Evolutionary conservation across 2,888 invertebrate genomes (phyloP).

Genomic region (Agrotis puta): DNA sequence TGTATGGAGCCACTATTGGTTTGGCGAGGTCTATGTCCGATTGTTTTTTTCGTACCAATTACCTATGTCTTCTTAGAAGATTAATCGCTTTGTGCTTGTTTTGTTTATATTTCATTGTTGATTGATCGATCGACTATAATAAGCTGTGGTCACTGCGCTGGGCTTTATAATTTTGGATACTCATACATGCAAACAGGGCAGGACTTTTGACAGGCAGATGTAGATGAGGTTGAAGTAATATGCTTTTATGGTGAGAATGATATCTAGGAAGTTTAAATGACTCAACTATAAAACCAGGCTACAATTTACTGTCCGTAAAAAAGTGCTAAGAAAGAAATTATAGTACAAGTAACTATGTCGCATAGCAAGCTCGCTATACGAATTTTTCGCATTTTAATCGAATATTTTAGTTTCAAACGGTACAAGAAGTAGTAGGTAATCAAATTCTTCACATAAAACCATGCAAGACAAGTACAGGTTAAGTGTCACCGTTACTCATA

Average conservation of each 20-base stretch:
- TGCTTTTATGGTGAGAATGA: background rate
- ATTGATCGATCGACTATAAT: slow-evolving; percentile 71
- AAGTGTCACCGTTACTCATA: slow-evolving; percentile 62
- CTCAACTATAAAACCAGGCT: background rate
- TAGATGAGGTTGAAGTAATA: background rate
- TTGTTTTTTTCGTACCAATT: slow-evolving; percentile 45
- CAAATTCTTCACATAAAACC: slow-evolving; percentile 41
- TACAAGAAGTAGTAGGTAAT: slow-evolving; percentile 29
- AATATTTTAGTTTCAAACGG: slow-evolving; percentile 23
- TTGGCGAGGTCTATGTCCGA: slow-evolving; percentile 46
- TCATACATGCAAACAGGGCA: background rate
- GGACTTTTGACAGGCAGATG: slow-evolving; percentile 3
- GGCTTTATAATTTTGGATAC: background rate
- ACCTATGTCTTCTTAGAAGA: slow-evolving; percentile 60
- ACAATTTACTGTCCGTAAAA: background rate
- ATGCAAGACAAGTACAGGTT: slow-evolving; percentile 42
- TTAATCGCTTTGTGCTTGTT: slow-evolving; percentile 67
- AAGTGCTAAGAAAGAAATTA: background rate
- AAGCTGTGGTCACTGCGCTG: slow-evolving; percentile 29
- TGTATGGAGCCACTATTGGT: slow-evolving; percentile 23
- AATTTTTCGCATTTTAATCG: slow-evolving; percentile 12
- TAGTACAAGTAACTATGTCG: background rate
- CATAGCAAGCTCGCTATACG: background rate
- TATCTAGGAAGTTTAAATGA: background rate
- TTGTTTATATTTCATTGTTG: slow-evolving; percentile 64